Conservation (phyloP, 2,888 invertebrate genomes). For the Carabus problematicus region DNA sequence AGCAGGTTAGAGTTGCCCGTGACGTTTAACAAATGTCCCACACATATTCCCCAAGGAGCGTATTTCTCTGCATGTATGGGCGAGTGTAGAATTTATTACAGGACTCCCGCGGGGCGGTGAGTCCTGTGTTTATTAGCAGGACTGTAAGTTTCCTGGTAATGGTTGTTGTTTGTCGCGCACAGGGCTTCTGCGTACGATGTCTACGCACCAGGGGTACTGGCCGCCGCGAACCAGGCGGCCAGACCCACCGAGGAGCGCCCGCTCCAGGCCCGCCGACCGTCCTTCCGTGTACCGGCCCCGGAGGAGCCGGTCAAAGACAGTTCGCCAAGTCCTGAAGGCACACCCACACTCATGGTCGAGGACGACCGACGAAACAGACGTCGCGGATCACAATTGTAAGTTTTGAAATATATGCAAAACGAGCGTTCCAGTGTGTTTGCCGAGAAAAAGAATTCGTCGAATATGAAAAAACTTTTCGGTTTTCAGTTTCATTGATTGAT, state of each 20-base stretch:
- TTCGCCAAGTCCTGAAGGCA: constrained; percentile 65
- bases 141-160: too few species aligned
- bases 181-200: constrained; percentile 87
- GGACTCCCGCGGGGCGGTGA: too few species aligned
- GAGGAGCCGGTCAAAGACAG: constrained; percentile 64
- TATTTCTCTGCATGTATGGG: too few species aligned
- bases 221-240: constrained; percentile 54
- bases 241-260: constrained; percentile 51
- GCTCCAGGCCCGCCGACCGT: constrained; percentile 60
- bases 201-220: constrained; percentile 70
- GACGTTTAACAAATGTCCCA: too few species aligned
- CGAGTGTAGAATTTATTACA: too few species aligned
- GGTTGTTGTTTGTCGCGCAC: constrained; percentile 11
- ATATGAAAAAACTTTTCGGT: too few species aligned
- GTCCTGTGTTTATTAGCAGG: too few species aligned
- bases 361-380: constrained; percentile 78
- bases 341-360: constrained; percentile 69
- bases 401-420: too few species aligned
- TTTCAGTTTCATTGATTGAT: background rate
- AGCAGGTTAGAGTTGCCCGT: too few species aligned
- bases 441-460: too few species aligned
- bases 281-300: constrained; percentile 65
- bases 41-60: too few species aligned
- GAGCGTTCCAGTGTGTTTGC: too few species aligned
- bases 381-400: constrained; percentile 85